Evolutionary conservation across 2,113 vertebrate species (phyloP), one percentile per base, ranked within the genome.

Genomic region (Dendropsophus ebraccatus): DNA sequence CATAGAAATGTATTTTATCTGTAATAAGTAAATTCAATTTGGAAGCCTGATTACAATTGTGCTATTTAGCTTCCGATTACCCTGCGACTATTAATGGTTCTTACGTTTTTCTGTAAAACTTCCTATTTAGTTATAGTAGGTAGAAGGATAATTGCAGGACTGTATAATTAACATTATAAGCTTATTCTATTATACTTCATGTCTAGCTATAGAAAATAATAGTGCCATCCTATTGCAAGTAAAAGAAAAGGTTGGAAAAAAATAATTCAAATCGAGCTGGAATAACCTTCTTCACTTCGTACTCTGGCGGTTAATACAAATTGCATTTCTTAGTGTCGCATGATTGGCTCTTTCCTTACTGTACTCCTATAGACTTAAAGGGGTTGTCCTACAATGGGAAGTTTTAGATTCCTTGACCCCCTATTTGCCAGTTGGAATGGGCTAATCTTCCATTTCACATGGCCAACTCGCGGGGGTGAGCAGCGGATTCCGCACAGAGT

Each of bases 1-100:
- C 1, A 32, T 23, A 80, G n/a, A 81, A 81, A 69, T 32, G 16
- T 69, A 82, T 67, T 45, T 69, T 82, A 82, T 67, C 62, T 82
- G 52, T 70, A 69, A 47, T 69, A n/a, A 69, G 78, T 47, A 62
- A 81, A 82, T 81, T 81, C 13, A 67, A 49, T 81, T 81, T 50
- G 60, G 60, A 49, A 21, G 58, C 60, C 32, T 81, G 32, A 81
- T 82, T 82, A 82, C n/a, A 23, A 82, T 50, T 23, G 80, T 49
- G 25, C 79, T 23, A 50, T 67, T 79, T 58, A 54, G 76, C 54
- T 82, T 81, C 28, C 28, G 11, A 32, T 67, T 69, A 41, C 7
- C 45, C 45, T n/a, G 25, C 7, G 28, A 70, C 62, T 70, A 82
- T 52, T 67, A 82, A 50, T n/a, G 30, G 62, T 35, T 35, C 60